Conservation (phyloP, 2,888 invertebrate species). For the Acanthosepion pharaonis region DNA sequence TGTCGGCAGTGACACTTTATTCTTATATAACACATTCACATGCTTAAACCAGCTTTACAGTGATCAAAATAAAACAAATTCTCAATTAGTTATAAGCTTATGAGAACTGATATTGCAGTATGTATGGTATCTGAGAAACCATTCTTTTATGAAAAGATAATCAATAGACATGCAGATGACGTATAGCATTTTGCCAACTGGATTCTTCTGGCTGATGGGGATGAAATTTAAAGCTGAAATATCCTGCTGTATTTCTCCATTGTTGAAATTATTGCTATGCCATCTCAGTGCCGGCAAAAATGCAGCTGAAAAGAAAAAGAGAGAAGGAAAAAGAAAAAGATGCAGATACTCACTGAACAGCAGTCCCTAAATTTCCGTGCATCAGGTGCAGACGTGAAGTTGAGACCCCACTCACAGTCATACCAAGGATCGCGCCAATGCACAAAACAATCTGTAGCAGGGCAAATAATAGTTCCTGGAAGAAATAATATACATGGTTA, state of each 20-base stretch:
- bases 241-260: not conserved
- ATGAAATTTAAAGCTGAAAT: not conserved
- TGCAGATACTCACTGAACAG: constrained; percentile 69
- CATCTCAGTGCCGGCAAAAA: not conserved
- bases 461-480: constrained; percentile 91
- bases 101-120: too few species aligned
- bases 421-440: constrained; percentile 93
- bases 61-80: too few species aligned
- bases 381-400: constrained; percentile 97
- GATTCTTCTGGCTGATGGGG: not conserved
- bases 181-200: not conserved
- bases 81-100: too few species aligned
- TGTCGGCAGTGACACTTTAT: too few species aligned
- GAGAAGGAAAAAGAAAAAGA: not conserved
- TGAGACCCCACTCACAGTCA: constrained; percentile 95
- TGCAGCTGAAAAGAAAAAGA: not conserved
- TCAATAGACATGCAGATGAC: not conserved
- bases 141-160: not conserved
- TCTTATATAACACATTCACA: too few species aligned
- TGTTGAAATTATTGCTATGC: not conserved
- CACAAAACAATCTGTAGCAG: constrained; percentile 98
- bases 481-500: not conserved
- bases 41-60: too few species aligned
- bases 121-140: not conserved
- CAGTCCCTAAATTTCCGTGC: constrained; percentile 88